Conservation (phyloP, 2,888 invertebrate genomes). For the Drosophila atripex region DNA sequence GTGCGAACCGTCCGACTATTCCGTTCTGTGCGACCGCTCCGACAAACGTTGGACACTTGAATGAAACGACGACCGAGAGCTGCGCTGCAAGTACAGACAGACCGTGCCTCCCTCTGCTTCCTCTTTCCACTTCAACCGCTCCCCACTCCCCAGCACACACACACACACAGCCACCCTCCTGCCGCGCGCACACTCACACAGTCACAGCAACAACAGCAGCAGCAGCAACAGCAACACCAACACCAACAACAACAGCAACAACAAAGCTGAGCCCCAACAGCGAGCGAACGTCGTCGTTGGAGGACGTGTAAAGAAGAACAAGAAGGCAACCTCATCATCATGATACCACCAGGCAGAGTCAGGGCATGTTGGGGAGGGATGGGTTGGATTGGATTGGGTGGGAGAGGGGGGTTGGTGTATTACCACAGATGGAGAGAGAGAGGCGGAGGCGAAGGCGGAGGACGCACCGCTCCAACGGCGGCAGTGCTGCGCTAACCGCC, state of each 20-base stretch:
- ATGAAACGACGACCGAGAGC: slow-evolving; percentile 82
- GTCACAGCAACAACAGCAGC: slow-evolving; percentile 49
- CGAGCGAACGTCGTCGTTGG: slow-evolving; percentile 63
- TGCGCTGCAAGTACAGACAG: slow-evolving; percentile 78
- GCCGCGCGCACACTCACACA: slow-evolving; percentile 57
- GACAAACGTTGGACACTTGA: slow-evolving; percentile 83
- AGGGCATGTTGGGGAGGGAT: background rate
- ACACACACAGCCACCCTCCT: slow-evolving; percentile 51
- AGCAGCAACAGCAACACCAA: slow-evolving; percentile 26
- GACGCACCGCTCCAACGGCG: slow-evolving; percentile 56
- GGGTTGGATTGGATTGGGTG: background rate
- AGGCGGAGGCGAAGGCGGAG: slow-evolving; percentile 39
- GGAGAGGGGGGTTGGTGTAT: slow-evolving; percentile 2
- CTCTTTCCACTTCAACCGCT: slow-evolving; percentile 22
- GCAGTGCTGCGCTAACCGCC: slow-evolving; percentile 55
- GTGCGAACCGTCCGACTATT: slow-evolving; percentile 55
- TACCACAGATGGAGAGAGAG: slow-evolving; percentile 12
- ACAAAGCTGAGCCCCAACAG: slow-evolving; percentile 49
- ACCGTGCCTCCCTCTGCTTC: slow-evolving; percentile 29
- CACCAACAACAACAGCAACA: slow-evolving; percentile 47
- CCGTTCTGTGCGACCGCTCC: slow-evolving; percentile 80
- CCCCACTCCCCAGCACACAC: slow-evolving; percentile 24
- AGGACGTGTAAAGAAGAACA: slow-evolving; percentile 77
- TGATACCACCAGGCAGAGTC: slow-evolving; percentile 16
- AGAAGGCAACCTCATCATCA: slow-evolving; percentile 68